Base-by-base conservation (phyloP, 1,140 invertebrate genomes). In the Aleiodes sp. region DNA sequence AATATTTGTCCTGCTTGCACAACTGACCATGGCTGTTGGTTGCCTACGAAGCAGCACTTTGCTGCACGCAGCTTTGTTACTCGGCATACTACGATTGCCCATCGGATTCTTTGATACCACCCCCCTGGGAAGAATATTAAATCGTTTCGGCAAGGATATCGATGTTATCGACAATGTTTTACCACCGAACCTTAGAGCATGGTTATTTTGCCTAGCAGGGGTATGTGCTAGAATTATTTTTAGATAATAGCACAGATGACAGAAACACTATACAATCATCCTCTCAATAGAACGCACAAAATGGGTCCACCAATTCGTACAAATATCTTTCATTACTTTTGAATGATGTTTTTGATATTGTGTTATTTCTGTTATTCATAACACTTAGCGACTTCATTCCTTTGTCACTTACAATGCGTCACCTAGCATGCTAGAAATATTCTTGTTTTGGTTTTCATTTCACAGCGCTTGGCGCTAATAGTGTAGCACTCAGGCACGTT, bases 61-160 rank as follows among this genome's bases (percentile, higher is more conserved):
- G 77, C 77, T 84, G 64, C 81, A 83, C 75, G 74, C 78, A 65
- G 76, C 76, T 65, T 77, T 85, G 72, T 81, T 85, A 72, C 80
- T 76, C 72, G 68, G 73, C 35, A 24, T 68, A 33, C 57, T 68
- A 43, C 57, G 28, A 46, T 28, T 86, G 41, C 87, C 88, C 24
- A 84, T 89, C 84, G 81, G 83, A 76, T 91, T 90, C 80, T 91
- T 90, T 82, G 89, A 91, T 75, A 88, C 87, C 0, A 90, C 89
- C 67, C 90, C 89, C 2, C 82, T 86, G 10, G 88, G 89, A 56
- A 82, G 89, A 75, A 87, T 91, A 71, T 79, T 90, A 75, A 91
- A 90, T 82, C 83, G 90, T 74, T 89, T 90, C 78, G 87, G 85
- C 7, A 88, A 88, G 76, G 89, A 90, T 74, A 77, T 87, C 77